A percentile compares a stretch with the other conserved stretches of the same genome.
Evolutionary conservation across 2,113 vertebrate species (phyloP).

Genomic region (Vanacampus margaritifer): DNA sequence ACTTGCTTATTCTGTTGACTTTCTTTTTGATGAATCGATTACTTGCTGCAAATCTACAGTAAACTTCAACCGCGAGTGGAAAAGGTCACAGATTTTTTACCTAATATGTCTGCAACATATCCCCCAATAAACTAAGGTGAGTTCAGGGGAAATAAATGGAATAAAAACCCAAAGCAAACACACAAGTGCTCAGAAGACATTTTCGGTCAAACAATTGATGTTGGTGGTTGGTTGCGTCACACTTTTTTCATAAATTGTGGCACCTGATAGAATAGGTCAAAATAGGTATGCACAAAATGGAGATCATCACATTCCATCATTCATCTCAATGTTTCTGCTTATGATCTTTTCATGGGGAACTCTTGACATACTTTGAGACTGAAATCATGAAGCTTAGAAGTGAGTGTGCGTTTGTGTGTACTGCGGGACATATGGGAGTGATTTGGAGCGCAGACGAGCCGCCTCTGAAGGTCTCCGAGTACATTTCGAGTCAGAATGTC

Average conservation of each 20-base stretch:
- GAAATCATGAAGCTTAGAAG: background rate
- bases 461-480: slow-evolving; percentile 47
- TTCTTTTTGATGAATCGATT: no score
- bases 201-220: no score
- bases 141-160: background rate
- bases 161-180: background rate
- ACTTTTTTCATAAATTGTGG: background rate
- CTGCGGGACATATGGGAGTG: slow-evolving; percentile 57
- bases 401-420: background rate
- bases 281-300: background rate
- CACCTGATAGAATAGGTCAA: background rate
- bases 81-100: no score
- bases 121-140: no score
- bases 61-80: no score
- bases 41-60: no score
- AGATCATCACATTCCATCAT: background rate
- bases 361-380: background rate
- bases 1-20: no score
- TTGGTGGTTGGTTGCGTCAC: no score
- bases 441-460: slow-evolving; percentile 57
- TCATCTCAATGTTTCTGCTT: background rate
- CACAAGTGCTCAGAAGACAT: background rate
- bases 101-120: no score
- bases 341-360: background rate
- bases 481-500: slow-evolving; percentile 3